Base-by-base conservation (phyloP, 2,888 invertebrate species). In the Oscheius sp. region DNA sequence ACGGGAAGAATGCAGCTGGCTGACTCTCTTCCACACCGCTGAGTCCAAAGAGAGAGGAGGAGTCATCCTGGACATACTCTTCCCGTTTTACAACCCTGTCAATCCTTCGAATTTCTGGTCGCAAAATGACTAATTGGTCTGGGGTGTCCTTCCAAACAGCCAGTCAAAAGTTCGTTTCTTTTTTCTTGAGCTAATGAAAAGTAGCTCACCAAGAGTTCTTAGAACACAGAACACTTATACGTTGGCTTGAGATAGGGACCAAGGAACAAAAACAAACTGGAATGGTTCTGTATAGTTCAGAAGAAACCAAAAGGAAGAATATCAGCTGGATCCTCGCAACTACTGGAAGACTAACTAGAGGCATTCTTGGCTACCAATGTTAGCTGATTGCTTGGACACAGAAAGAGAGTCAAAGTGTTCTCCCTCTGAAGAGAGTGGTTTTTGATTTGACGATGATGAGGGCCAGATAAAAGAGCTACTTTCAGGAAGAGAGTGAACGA, bases 1-100 rank as follows among this genome's bases (percentile, higher is more conserved):
- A 42, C 42, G 42, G 42, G 42, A 42, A 42, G 42, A 42, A 42
- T 42, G 42, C 42, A 42, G 0, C 42, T 42, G 33, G 32, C 11
- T 21, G 33, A 33, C 58, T 58, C 21, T 21, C 58, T 58, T 58
- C 58, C 58, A 33, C 32, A 11, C 32, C 32, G 33, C 58, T 58
- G 58, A 11, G 32, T n/a, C 32, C 58, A 11, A 33, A 58, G 33
- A 58, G 33, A 32, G 58, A 33, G 21, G 21, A 58, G 7, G 42
- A 3, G 7, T 42, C 7, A 42, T 42, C 11, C n/a, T 4, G n/a
- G 53, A 21, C 29, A 29, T 9, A 4, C 29, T 53, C 2, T 53
- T 53, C 53, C 3, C 29, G n/a, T 53, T 29, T 29, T 21, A 50
- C 50, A 9, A 50, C 9, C 10, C 13, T 53, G n/a, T 53, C 53